phyloP scores from a whole-genome alignment of 1,140 invertebrate genomes.

The Drosophila sturtevanti region DNA sequence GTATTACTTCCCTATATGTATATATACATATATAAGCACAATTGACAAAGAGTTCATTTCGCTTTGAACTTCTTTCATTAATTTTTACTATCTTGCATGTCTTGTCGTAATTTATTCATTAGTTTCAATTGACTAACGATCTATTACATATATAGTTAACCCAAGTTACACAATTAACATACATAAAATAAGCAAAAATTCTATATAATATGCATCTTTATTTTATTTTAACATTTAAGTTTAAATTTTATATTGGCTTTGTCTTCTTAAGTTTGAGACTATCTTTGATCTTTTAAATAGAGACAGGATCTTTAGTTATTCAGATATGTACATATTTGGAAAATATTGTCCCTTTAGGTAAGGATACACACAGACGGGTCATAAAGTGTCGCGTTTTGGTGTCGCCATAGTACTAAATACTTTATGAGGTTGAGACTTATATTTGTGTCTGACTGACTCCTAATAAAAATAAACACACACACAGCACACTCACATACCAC shows the following conservation, averaged over 20 bases:
- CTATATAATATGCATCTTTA: neutral
- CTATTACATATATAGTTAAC: conserved; percentile 26
- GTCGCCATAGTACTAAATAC: conserved; percentile 40
- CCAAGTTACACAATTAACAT: conserved; percentile 1
- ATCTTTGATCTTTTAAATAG: neutral
- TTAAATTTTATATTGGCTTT: too few species aligned
- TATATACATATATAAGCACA: neutral
- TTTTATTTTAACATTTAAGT: too few species aligned
- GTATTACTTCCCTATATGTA: too few species aligned
- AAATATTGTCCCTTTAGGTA: neutral
- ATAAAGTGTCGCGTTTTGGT: conserved; percentile 36
- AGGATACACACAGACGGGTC: conserved; percentile 8
- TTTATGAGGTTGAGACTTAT: conserved; percentile 45
- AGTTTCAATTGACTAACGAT: conserved; percentile 54
- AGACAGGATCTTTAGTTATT: too few species aligned
- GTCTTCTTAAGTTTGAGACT: neutral
- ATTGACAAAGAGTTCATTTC: conserved; percentile 25
- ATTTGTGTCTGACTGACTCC: conserved; percentile 56
- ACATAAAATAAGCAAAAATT: conserved; percentile 17
- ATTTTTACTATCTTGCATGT: conserved; percentile 29
- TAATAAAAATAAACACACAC: conserved; percentile 48
- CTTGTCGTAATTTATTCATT: conserved; percentile 66
- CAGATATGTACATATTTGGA: too few species aligned
- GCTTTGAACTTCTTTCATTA: conserved; percentile 54
- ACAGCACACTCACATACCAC: conserved; percentile 23